Evolutionary conservation across 2,797 vertebrate genomes (phyloP).

Genomic region (Rachycentron canadum): DNA sequence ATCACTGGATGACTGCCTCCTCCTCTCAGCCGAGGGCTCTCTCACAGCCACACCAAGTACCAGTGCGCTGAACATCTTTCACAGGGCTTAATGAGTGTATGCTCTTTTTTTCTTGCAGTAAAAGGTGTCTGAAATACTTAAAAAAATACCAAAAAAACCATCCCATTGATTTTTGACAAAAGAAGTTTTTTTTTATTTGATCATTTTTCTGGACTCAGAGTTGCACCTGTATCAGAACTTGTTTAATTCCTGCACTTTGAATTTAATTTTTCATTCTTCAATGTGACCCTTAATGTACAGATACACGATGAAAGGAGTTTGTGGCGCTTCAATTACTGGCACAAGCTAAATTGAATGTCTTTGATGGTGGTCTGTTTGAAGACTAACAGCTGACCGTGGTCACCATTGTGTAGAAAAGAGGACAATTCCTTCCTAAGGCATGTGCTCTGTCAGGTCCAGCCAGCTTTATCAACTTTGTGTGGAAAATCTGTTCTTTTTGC

Average conservation of each 20-base stretch:
- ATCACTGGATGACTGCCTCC: slow-evolving; percentile 69
- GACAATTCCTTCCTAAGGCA: slow-evolving; percentile 18
- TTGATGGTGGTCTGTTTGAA: slow-evolving; percentile 57
- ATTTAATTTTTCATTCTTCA: slow-evolving; percentile 18
- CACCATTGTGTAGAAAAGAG: slow-evolving; percentile 39
- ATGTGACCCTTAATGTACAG: slow-evolving; percentile 20
- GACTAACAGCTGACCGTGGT: slow-evolving; percentile 44
- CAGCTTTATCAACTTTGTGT: slow-evolving; percentile 34
- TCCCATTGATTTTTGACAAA: neutral
- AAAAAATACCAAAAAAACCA: too few species aligned
- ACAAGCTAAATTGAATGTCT: slow-evolving; percentile 24
- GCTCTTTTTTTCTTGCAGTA: neutral
- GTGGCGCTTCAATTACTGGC: slow-evolving; percentile 42
- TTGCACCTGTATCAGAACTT: neutral
- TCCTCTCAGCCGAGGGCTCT: slow-evolving; percentile 47
- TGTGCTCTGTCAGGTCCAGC: slow-evolving; percentile 20
- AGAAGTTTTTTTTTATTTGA: neutral
- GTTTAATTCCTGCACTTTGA: slow-evolving; percentile 13
- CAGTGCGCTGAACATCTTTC: slow-evolving; percentile 20
- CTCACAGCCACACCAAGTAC: slow-evolving; percentile 45
- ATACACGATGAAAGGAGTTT: slow-evolving; percentile 47
- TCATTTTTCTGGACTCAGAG: neutral
- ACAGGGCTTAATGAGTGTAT: neutral
- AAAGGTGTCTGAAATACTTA: neutral
- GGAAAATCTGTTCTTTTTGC: slow-evolving; percentile 39